Conservation (phyloP, 2,888 invertebrate species). For the Merodon equestris region DNA sequence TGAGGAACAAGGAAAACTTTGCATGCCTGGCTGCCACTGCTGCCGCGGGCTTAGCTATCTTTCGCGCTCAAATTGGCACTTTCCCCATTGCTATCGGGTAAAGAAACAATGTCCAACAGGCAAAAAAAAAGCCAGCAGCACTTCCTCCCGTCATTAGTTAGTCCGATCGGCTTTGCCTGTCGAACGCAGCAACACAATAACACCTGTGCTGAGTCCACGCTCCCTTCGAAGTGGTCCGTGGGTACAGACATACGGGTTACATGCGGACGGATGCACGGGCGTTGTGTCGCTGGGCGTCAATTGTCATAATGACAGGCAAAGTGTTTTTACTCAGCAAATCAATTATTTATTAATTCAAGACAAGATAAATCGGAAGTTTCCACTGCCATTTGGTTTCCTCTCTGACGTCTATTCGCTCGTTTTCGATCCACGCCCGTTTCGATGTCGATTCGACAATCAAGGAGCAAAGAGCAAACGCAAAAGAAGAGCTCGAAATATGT, state of each 20-base stretch:
- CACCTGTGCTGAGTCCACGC: conserved; percentile 35
- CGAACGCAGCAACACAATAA: conserved; percentile 17
- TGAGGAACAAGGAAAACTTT: conserved; percentile 40
- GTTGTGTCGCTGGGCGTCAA: background rate
- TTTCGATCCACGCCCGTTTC: conserved; percentile 8
- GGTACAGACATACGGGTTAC: too few species aligned
- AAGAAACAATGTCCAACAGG: too few species aligned
- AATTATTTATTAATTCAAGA: conserved; percentile 50
- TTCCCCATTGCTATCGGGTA: conserved; percentile 20
- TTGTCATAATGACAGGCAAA: background rate
- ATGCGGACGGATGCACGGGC: background rate
- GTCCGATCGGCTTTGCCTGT: conserved; percentile 33
- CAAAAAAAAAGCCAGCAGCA: conserved; percentile 11
- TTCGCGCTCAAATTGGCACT: conserved; percentile 58
- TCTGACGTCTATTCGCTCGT: conserved; percentile 28
- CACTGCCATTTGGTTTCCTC: conserved; percentile 13
- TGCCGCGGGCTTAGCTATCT: conserved; percentile 18
- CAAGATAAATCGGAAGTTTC: conserved; percentile 52
- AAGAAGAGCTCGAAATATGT: too few species aligned
- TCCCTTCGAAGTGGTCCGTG: background rate
- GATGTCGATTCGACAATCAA: background rate
- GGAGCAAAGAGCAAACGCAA: too few species aligned
- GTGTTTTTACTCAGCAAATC: conserved; percentile 39
- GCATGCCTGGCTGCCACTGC: conserved; percentile 41
- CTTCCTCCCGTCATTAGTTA: conserved; percentile 56